Evolutionary conservation across 2,113 vertebrate genomes (phyloP).

Genomic region (Colinus virginianus): DNA sequence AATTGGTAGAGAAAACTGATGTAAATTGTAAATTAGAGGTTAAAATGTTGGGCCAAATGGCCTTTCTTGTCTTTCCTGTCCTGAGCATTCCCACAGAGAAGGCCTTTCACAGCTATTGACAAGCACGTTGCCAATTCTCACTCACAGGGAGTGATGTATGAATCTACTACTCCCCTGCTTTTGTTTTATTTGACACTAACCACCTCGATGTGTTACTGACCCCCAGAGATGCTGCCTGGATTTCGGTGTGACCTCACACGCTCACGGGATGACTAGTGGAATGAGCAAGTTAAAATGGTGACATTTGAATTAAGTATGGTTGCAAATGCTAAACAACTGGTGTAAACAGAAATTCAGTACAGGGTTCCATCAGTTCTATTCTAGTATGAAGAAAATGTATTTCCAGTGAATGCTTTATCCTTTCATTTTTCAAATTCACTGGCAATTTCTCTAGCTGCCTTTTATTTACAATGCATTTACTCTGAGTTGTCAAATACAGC

Average conservation of each 20-base stretch:
- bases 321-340: background rate
- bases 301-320: background rate
- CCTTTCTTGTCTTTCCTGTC: background rate
- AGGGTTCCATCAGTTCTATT: background rate
- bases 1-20: background rate
- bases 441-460: background rate
- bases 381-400: background rate
- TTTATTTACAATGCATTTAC: background rate
- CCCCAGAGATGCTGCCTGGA: background rate
- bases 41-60: background rate
- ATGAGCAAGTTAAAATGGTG: background rate
- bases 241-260: background rate
- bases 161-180: background rate
- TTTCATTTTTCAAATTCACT: background rate
- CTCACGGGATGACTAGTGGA: background rate
- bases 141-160: background rate
- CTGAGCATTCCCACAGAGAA: background rate
- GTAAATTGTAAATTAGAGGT: background rate
- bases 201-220: background rate
- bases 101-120: background rate
- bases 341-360: background rate
- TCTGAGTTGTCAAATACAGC: background rate
- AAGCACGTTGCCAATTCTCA: background rate
- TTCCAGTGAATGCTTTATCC: background rate
- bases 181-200: background rate